Conservation (phyloP, 2,113 vertebrate genomes). For the Manacus vitellinus region DNA sequence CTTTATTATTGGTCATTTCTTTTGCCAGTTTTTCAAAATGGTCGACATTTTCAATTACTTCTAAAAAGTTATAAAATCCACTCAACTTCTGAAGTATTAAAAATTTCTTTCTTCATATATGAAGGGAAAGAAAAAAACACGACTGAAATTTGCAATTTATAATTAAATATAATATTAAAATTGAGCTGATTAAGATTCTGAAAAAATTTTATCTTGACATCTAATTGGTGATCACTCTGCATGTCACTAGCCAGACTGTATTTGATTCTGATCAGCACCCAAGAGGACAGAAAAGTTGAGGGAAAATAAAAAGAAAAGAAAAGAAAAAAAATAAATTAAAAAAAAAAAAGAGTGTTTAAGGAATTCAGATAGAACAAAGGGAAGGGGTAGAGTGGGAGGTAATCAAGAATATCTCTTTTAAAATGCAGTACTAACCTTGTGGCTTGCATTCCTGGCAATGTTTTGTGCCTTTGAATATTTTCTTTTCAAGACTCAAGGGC, state of each 20-base stretch:
- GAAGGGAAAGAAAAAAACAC: not conserved
- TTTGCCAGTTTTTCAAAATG: not conserved
- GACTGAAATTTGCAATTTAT: not conserved
- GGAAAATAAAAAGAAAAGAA: not conserved
- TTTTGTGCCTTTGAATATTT: not conserved
- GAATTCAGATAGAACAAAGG: not conserved
- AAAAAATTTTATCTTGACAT: not conserved
- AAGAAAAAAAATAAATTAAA: rapidly evolving
- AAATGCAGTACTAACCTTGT: not conserved
- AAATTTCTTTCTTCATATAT: not conserved
- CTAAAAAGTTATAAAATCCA: not conserved
- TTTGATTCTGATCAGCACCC: not conserved
- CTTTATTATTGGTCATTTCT: not conserved
- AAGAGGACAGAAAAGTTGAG: not conserved
- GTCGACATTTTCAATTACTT: not conserved
- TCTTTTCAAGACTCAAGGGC: not conserved
- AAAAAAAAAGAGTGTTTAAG: not conserved
- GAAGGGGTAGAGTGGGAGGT: not conserved
- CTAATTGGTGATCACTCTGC: not conserved
- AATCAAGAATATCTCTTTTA: not conserved
- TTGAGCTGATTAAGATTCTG: not conserved
- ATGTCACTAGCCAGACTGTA: not conserved
- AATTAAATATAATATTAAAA: not conserved
- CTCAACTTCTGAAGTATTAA: not conserved
- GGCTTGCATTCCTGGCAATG: not conserved